phyloP scores from a whole-genome alignment of 2,113 vertebrate species.

The Cheilinus undulatus region DNA sequence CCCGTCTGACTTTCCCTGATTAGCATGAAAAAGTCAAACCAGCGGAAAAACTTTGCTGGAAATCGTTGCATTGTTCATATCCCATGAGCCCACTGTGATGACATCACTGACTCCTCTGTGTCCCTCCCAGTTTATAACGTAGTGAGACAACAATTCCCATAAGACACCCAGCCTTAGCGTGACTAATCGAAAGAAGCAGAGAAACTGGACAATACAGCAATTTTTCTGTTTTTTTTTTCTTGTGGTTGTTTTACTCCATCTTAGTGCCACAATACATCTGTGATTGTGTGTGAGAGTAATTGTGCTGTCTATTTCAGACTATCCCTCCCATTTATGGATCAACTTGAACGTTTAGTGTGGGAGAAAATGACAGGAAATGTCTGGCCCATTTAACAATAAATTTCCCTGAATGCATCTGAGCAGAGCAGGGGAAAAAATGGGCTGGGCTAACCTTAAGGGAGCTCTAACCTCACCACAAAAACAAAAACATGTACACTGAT shows the following conservation, averaged over 20 bases:
- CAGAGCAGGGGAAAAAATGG: conserved; percentile 34
- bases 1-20: background rate
- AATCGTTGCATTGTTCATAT: conserved; percentile 45
- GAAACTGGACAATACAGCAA: conserved; percentile 26
- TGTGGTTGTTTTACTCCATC: background rate
- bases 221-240: conserved; percentile 31
- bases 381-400: conserved; percentile 77
- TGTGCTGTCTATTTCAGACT: conserved; percentile 40
- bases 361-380: conserved; percentile 80
- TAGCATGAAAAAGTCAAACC: conserved; percentile 20
- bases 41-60: conserved; percentile 38
- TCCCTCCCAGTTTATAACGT: conserved; percentile 58
- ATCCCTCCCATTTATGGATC: conserved; percentile 55
- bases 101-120: conserved; percentile 51
- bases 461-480: conserved; percentile 40
- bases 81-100: conserved; percentile 39
- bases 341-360: conserved; percentile 68
- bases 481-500: conserved; percentile 41
- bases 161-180: conserved; percentile 48
- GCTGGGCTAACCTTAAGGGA: conserved; percentile 36
- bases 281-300: background rate
- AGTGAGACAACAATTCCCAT: conserved; percentile 63
- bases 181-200: conserved; percentile 60
- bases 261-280: conserved; percentile 24
- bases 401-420: conserved; percentile 67